These are phyloP conservation scores for Iphiclides podalirius DNA, from an alignment of 2,888 invertebrate genomes.

Conservation along the genomic window DNA sequence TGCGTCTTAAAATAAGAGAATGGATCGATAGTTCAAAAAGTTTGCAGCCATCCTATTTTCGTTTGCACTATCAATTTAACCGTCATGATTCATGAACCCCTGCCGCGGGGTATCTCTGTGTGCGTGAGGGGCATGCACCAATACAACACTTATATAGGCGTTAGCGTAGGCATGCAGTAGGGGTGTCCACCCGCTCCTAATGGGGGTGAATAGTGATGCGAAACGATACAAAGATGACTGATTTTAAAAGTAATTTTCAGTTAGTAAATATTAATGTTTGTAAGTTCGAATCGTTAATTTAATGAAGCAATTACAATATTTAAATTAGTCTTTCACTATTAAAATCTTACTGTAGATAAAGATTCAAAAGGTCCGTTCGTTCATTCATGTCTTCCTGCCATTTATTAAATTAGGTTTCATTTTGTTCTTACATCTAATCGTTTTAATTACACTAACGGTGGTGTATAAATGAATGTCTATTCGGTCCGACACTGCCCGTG, in stretches of 20 bases:
- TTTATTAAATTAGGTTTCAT: too few relatives aligned
- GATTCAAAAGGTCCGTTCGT: too few relatives aligned
- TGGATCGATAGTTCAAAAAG: constrained; percentile 26
- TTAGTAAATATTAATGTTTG: too few relatives aligned
- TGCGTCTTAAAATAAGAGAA: background rate
- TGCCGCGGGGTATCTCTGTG: constrained; percentile 39
- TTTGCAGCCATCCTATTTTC: constrained; percentile 29
- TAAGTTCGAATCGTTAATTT: too few relatives aligned
- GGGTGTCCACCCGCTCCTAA: constrained; percentile 43
- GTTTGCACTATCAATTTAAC: constrained; percentile 38
- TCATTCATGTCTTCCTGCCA: too few relatives aligned
- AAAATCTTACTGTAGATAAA: too few relatives aligned
- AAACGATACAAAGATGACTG: constrained; percentile 36
- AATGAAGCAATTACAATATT: too few relatives aligned
- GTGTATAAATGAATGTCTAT: too few relatives aligned
- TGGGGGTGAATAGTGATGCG: constrained; percentile 65
- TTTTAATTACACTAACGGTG: too few relatives aligned
- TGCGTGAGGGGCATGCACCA: constrained; percentile 44
- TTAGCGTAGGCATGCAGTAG: constrained; percentile 42
- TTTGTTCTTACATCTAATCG: too few relatives aligned
- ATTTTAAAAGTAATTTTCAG: too few relatives aligned
- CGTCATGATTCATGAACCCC: constrained; percentile 44
- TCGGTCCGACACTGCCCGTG: background rate
- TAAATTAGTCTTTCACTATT: too few relatives aligned
- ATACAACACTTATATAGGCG: constrained; percentile 47